Base-by-base conservation (phyloP, 2,113 vertebrate species). In the Variabilichromis moorii region DNA sequence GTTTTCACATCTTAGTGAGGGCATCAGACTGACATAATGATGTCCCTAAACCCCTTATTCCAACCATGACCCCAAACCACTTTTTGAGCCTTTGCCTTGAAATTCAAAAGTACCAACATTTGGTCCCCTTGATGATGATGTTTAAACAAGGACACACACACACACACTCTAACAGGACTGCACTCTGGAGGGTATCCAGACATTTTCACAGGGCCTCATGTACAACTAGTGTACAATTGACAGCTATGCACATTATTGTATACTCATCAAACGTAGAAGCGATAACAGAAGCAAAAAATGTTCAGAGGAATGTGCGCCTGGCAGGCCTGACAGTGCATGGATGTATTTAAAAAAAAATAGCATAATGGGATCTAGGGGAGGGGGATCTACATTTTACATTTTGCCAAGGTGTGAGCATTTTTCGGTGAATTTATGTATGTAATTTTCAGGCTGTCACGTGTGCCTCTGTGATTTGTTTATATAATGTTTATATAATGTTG, bases 401-500 rank as follows among this genome's bases (percentile, higher is more conserved):
- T 63, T 53, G 21, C 45, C 16, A 53, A 42, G 21, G 26, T 37
- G 24, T 55, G 73, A 9, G 42, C 7, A 17, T 76, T 76, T 26
- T 45, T 79, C 16, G 1, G 17, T 79, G 45, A 33, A 79, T 79
- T 53, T 79, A 76, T 47, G 24, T 57, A 57, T 57, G 55, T 1
- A 59, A 59, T 45, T 78, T 78, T 28, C 4, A n/a, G 51, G 21
- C 68, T 24, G 3, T 9, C 17, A 45, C 16, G 7, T 81, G 35
- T 13, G 37, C 54, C 6, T 85, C 11, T 57, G 61, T 84, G 11
- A n/a, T 24, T 28, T 81, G n/a, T 85, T 86, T 84, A 84, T 79
- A 79, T 86, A 89, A 84, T 55, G 59, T 51, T 81, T 81, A 84
- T 82, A 86, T 89, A 89, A 82, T 57, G 61, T 53, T 81, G 91